Percentiles rank a stretch among this genome's conserved stretches.
Conservation (phyloP, 2,888 invertebrate genomes). For the Galerucella calmariensis region DNA sequence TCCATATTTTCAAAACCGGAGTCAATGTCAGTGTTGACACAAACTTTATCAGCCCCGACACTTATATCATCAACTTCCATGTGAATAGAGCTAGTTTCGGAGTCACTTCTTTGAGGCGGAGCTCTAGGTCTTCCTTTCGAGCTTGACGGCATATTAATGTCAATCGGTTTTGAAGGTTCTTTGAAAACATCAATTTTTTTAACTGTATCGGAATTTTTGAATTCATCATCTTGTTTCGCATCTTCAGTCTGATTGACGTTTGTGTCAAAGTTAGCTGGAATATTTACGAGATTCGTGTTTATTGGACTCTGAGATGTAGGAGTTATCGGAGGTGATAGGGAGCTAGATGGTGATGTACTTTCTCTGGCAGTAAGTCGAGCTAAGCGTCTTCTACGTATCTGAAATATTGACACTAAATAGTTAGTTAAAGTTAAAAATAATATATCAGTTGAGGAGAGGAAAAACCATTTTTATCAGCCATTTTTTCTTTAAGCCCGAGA, state of each 20-base stretch:
- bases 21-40: slow-evolving; percentile 71
- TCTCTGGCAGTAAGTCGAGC: slow-evolving; percentile 77
- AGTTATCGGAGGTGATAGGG: slow-evolving; percentile 66
- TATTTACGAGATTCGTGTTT: slow-evolving; percentile 49
- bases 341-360: slow-evolving; percentile 66
- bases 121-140: slow-evolving; percentile 55
- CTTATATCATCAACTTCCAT: slow-evolving; percentile 72
- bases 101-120: slow-evolving; percentile 63
- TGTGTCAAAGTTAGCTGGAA: slow-evolving; percentile 46
- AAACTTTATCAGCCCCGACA: slow-evolving; percentile 62
- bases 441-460: too few species aligned
- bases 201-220: slow-evolving; percentile 37
- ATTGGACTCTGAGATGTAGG: slow-evolving; percentile 64
- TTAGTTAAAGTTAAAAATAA: too few species aligned
- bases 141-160: slow-evolving; percentile 58
- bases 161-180: slow-evolving; percentile 62
- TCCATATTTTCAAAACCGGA: slow-evolving; percentile 84
- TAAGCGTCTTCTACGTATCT: slow-evolving; percentile 82
- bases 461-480: too few species aligned
- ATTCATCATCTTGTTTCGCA: slow-evolving; percentile 25
- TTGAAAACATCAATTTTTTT: slow-evolving; percentile 56
- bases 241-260: slow-evolving; percentile 34
- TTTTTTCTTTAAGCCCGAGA: too few species aligned
- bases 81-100: slow-evolving; percentile 65
- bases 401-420: slow-evolving; percentile 44